Percentiles rank a stretch among this genome's conserved stretches.
These are phyloP conservation scores for Hypanus sabinus DNA, from an alignment of 2,113 vertebrate species.

Conservation along the genomic window DNA sequence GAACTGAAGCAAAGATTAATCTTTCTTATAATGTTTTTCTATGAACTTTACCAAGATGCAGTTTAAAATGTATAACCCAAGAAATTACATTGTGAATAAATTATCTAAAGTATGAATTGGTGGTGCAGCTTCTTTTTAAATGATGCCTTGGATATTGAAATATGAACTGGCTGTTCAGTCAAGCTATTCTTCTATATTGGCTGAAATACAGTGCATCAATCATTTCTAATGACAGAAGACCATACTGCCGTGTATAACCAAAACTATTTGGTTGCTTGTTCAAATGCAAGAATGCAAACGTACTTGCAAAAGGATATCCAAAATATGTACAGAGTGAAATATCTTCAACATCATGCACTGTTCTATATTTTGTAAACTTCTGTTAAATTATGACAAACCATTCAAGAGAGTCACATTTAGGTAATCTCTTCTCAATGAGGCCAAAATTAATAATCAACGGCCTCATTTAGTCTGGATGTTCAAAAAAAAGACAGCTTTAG, in stretches of 20 bases:
- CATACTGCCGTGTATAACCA: not conserved
- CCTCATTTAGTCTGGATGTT: not conserved
- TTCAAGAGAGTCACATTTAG: not conserved
- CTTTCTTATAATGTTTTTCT: not conserved
- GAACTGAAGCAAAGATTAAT: not conserved
- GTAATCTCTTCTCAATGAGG: not conserved
- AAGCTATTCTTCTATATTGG: not conserved
- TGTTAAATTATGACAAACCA: not conserved
- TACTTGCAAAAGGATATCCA: not conserved
- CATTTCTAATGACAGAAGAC: not conserved
- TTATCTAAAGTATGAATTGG: not conserved
- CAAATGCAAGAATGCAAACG: not conserved
- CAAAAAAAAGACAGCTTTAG: not conserved
- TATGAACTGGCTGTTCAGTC: not conserved
- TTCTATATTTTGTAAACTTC: constrained; percentile 4
- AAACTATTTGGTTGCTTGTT: not conserved
- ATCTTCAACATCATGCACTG: not conserved
- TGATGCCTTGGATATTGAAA: not conserved
- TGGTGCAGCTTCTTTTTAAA: not conserved
- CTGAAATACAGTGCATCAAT: not conserved
- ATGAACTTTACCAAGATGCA: not conserved
- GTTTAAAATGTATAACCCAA: not conserved
- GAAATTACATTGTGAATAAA: constrained; percentile 16
- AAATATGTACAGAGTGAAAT: not conserved
- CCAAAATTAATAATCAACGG: not conserved